Evolutionary conservation across 2,113 vertebrate species (phyloP), one percentile per base, ranked within the genome.

Genomic region (Diglossa brunneiventris): DNA sequence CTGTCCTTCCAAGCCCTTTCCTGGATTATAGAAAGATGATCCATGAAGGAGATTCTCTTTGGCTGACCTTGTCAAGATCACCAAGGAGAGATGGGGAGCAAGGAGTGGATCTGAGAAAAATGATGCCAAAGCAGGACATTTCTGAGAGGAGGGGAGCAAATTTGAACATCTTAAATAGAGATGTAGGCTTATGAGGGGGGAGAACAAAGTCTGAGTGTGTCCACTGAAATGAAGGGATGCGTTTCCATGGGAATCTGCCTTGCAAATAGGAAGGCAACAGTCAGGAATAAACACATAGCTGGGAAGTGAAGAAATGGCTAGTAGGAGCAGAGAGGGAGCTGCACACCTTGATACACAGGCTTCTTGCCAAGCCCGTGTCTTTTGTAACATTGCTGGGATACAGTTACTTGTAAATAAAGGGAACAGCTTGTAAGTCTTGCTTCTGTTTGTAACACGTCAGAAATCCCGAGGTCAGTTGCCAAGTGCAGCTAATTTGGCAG

Each of bases 381-480:
- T 94, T 86, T 76, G 70, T 93, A 81, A 66, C 56, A 74, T 16
- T 80, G 47, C 75, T 88, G 47, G 75, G 83, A 61, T 66, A 67
- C 72, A 88, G 37, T 83, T 94, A 39, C 67, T 83, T 95, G 87
- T 78, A 87, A 94, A 90, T 87, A 87, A 92, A 90, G n/a, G n/a
- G 14, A 81, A 50, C 84, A 83, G 87, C 63, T 91, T 94, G 50
- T 70, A 73, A 82, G 70, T 70, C 39, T 94, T 92, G 55, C 70
- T 92, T 58, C 72, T 95, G 11, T 96, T 96, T 96, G 64, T 86
- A 68, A 23, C 73, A 37, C 39, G 35, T 84, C 66, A 91, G 46
- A 94, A 91, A 62, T 49, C 47, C 46, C 70, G 90, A 47, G 85
- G 53, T 85, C 63, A 30, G 39, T 61, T 96, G 94, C 83, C 81